phyloP scores from a whole-genome alignment of 2,888 invertebrate genomes.

The Myathropa florea region DNA sequence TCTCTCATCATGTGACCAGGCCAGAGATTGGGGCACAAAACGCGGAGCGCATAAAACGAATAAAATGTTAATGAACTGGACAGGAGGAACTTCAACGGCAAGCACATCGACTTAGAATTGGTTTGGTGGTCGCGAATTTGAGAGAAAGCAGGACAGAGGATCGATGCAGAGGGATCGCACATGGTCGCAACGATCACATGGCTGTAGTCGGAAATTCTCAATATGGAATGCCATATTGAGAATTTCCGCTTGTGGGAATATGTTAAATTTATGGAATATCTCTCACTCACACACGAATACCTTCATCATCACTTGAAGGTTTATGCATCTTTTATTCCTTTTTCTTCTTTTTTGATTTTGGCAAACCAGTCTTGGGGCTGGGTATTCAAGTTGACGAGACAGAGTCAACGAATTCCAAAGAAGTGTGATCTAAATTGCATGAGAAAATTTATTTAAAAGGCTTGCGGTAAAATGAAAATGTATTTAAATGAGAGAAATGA shows the following conservation, averaged over 20 bases:
- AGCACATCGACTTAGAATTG: not conserved
- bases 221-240: constrained; percentile 18
- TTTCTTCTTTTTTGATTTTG: not conserved
- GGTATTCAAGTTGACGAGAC: not conserved
- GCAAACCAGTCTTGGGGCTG: constrained; percentile 5
- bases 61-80: constrained; percentile 36
- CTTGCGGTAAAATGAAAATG: not conserved
- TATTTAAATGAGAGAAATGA: not conserved
- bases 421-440: not conserved
- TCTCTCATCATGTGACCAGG: not conserved
- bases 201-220: no score
- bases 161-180: not conserved
- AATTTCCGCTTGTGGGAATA: constrained; percentile 10
- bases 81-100: constrained; percentile 14
- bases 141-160: constrained; percentile 2
- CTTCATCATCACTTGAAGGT: not conserved
- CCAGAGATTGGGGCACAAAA: not conserved
- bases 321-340: not conserved
- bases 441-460: not conserved
- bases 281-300: not conserved
- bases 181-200: not conserved
- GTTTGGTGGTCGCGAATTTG: constrained; percentile 1
- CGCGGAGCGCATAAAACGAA: not conserved
- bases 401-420: constrained; percentile 10
- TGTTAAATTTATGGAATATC: not conserved